These are phyloP conservation scores for Blastobasis adustella DNA, from an alignment of 2,888 invertebrate species.

Conservation along the genomic window DNA sequence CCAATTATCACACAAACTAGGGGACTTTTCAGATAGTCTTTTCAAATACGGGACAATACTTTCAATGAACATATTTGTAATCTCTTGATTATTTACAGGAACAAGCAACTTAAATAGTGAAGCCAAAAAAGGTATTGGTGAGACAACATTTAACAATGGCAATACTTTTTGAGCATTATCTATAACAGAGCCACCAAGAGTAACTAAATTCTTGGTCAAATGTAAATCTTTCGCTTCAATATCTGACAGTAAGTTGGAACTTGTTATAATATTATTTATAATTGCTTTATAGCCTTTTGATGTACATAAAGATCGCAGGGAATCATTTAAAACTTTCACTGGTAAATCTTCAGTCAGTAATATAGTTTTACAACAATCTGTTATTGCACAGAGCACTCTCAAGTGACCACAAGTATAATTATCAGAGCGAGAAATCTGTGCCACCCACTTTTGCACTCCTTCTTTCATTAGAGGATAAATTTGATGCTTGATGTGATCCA, in stretches of 20 bases:
- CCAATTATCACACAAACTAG: slow-evolving; percentile 73
- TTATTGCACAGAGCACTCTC: slow-evolving; percentile 44
- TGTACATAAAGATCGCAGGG: slow-evolving; percentile 41
- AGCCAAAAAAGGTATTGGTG: slow-evolving; percentile 56
- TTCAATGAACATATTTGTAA: slow-evolving; percentile 51
- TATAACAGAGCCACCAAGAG: slow-evolving; percentile 43
- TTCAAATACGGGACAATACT: slow-evolving; percentile 55
- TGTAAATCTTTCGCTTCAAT: slow-evolving; percentile 46
- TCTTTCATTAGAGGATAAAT: slow-evolving; percentile 54
- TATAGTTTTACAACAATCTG: slow-evolving; percentile 53
- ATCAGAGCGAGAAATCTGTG: slow-evolving; percentile 49
- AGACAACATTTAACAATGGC: slow-evolving; percentile 46
- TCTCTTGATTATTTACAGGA: slow-evolving; percentile 37
- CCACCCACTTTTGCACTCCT: slow-evolving; percentile 65
- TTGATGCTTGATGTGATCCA: slow-evolving; percentile 42
- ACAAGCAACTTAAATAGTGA: slow-evolving; percentile 51
- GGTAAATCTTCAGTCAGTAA: slow-evolving; percentile 38
- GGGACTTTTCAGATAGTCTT: slow-evolving; percentile 39
- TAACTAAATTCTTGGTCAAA: slow-evolving; percentile 47
- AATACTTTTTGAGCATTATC: slow-evolving; percentile 48
- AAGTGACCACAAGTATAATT: slow-evolving; percentile 63
- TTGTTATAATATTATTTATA: slow-evolving; percentile 43
- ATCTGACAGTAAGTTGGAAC: slow-evolving; percentile 59
- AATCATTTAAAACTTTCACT: slow-evolving; percentile 40
- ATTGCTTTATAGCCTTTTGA: slow-evolving; percentile 62